Evolutionary conservation across 2,888 invertebrate species (phyloP), one percentile per base, ranked within the genome.

Genomic region (Lepeophtheirus nordmannii): DNA sequence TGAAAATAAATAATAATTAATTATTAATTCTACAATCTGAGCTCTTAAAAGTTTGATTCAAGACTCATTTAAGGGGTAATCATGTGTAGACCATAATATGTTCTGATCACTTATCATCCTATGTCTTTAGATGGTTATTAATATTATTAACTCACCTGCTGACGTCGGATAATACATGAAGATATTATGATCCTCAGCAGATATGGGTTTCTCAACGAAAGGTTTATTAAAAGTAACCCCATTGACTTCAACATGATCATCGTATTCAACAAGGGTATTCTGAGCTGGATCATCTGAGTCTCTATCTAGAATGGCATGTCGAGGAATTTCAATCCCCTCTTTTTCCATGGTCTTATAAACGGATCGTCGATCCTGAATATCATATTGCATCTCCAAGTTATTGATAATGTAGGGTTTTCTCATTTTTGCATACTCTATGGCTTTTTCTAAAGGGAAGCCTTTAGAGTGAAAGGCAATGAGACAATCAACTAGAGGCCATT

Each of bases 161-260:
- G 92, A 91, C 14, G 93, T 91, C 0, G 98, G 98, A 78, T 97
- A 99, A 77, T 99, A 99, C 72, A 99, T 98, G 75, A 96, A 96
- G 74, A 98, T 94, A 76, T 99, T 98, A 76, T 99, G 98, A 78
- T 99, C 97, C 77, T 99, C 98, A 0, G 98, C 98, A 23, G 93
- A 93, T 10, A 99, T 90, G 0, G 98, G 98, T 75, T 99, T 98
- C 79, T 99, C 98, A 22, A 99, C 98, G 78, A 98, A 98, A 0
- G 98, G 98, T 74, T 97, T 96, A 74, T 93, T 93, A 74, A 97
- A 96, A 23, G 85, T 85, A 38, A 89, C 84, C 9, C 93, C 93
- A 75, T 94, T 92, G 60, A 97, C 91, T 78, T 96, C 96, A 5
- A 97, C 93, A 72, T 92, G 91, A 77, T 97, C 96, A 75, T 97